Evolutionary conservation across 1,140 invertebrate species (phyloP), one percentile per base, ranked within the genome.

Genomic region (Drosophila willistoni): DNA sequence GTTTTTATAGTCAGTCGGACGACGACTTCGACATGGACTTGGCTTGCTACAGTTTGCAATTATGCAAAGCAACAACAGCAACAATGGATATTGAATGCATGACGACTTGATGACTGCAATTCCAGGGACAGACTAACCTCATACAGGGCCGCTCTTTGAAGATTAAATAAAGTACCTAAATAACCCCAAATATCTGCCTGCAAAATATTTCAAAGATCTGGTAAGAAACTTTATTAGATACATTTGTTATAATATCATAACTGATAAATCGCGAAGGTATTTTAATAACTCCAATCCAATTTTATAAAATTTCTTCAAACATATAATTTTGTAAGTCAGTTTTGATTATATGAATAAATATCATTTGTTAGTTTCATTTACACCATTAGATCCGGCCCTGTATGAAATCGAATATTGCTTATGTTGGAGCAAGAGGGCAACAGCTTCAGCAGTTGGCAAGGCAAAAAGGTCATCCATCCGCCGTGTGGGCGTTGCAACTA

Each of bases 1-100:
- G 82, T 71, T 83, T 87, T 77, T 87, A 87, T 87, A 87, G 76
- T 73, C 44, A 22, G 44, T 51, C 17, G 44, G 44, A 51, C 44
- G 44, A 51, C 71, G 51, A 29, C 62, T 59, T 59, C 51, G 29
- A 54, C 64, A 17, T 51, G 51, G 71, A 67, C 77, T 73, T 77
- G 75, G 81, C 84, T 80, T 87, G 83, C 84, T 87, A 87, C 84
- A 87, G 67, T 87, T 84, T 69, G 80, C 72, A 77, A 79, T 89
- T 89, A 89, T 87, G 84, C 79, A 87, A 87, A 86, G 68, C 57
- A 63, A 62, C 61, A 71, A 72, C 56, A 66, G 13, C 77, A 67
- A 63, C 78, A 36, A 22, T 74, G 65, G 71, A 71, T 71, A 86
- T 77, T 81, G 65, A 81, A 75, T 86, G 75, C 82, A 86, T 85